Conservation (phyloP, 2,797 vertebrate genomes). For the Hemitrygon akajei region DNA sequence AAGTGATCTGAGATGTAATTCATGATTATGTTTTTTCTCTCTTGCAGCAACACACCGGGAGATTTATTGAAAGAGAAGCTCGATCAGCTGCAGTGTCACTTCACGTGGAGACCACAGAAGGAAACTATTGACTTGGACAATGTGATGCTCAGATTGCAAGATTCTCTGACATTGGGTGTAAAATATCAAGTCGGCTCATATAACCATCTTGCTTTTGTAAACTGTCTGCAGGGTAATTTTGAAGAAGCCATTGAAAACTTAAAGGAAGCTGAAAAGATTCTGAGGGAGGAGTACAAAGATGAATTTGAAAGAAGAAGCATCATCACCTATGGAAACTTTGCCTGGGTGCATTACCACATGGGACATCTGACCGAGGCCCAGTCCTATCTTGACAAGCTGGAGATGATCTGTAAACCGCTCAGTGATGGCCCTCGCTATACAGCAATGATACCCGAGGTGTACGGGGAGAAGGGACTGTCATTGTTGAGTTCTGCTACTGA, state of each 20-base stretch:
- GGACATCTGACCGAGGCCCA: conserved; percentile 31
- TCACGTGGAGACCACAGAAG: conserved; percentile 62
- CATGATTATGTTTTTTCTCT: not conserved
- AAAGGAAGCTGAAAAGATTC: not conserved
- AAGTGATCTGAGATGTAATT: no score
- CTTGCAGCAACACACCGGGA: conserved; percentile 49
- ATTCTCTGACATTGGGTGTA: conserved; percentile 42
- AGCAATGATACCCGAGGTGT: no score
- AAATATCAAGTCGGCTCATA: conserved; percentile 41
- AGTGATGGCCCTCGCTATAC: no score
- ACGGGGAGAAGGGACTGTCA: no score
- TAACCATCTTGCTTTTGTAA: not conserved
- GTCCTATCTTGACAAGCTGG: no score
- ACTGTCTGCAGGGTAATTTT: not conserved
- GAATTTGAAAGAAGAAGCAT: conserved; percentile 40
- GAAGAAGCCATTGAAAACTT: not conserved
- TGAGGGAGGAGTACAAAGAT: not conserved
- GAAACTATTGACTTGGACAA: conserved; percentile 49
- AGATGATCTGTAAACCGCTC: no score
- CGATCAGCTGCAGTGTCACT: conserved; percentile 62
- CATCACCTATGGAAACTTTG: conserved; percentile 54
- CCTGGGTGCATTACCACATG: conserved; percentile 53
- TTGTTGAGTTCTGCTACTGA: no score
- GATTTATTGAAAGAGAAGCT: conserved; percentile 50
- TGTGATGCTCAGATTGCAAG: conserved; percentile 49